Conservation (phyloP, 2,888 invertebrate genomes). For the Mycogona germanica region DNA sequence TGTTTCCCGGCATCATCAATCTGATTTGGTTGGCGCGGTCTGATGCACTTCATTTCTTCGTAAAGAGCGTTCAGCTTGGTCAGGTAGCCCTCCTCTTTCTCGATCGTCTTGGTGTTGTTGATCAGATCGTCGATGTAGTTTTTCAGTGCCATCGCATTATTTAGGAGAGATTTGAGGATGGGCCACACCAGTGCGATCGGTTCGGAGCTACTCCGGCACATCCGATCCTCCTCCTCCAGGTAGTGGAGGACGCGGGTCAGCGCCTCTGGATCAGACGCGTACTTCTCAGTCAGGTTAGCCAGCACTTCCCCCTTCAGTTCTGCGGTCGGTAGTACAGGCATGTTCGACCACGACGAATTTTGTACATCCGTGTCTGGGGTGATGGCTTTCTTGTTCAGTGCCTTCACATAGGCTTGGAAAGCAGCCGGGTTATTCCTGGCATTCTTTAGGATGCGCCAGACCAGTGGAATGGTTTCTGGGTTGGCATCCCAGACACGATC, state of each 20-base stretch:
- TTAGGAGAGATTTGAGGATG: background rate
- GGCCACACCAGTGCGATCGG: constrained; percentile 7
- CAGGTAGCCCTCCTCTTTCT: constrained; percentile 6
- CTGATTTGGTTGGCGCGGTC: too few relatives aligned
- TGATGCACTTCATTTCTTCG: background rate
- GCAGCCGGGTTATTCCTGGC: too few relatives aligned
- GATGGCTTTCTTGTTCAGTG: too few relatives aligned
- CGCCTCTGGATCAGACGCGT: background rate
- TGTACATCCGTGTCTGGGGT: too few relatives aligned
- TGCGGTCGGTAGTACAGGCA: too few relatives aligned
- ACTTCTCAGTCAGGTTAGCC: too few relatives aligned
- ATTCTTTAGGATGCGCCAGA: too few relatives aligned
- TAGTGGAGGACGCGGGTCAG: background rate
- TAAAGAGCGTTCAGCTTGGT: background rate
- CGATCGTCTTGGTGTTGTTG: constrained; percentile 5
- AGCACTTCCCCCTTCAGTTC: too few relatives aligned
- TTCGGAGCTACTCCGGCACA: background rate
- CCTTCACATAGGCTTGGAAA: too few relatives aligned
- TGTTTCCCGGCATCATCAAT: background rate
- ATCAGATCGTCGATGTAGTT: constrained; percentile 3
- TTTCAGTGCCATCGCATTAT: background rate
- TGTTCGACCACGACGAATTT: too few relatives aligned
- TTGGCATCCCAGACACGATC: too few relatives aligned
- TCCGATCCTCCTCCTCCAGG: constrained; percentile 4
- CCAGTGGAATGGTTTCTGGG: too few relatives aligned